Percentiles rank a stretch among this genome's conserved stretches.
Evolutionary conservation across 2,797 vertebrate species (phyloP).

Genomic region (Melanotaenia maccullochi): DNA sequence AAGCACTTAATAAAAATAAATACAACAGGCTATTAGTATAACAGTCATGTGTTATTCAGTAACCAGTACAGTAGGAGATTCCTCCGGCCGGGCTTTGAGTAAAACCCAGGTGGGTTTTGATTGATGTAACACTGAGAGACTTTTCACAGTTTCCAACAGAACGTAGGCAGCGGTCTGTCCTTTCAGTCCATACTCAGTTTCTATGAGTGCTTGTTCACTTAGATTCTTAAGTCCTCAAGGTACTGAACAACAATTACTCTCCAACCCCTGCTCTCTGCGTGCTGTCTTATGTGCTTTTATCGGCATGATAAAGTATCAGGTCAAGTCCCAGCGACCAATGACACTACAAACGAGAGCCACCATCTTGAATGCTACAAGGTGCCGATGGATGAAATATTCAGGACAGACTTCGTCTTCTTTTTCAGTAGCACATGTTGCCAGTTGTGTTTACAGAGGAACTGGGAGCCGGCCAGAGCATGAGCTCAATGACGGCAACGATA

Average conservation of each 20-base stretch:
- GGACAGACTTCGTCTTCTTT: constrained; percentile 66
- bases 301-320: constrained; percentile 67
- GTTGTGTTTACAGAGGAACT: constrained; percentile 83
- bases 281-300: constrained; percentile 87
- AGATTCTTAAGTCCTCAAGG: constrained; percentile 59
- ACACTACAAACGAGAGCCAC: constrained; percentile 67
- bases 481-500: constrained; percentile 75
- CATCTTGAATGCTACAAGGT: constrained; percentile 75
- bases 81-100: constrained; percentile 61
- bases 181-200: constrained; percentile 85
- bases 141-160: constrained; percentile 94
- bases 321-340: constrained; percentile 59
- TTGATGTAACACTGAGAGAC: constrained; percentile 96
- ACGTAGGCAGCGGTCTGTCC: constrained; percentile 81
- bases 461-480: constrained; percentile 80
- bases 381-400: constrained; percentile 66
- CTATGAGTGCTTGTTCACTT: constrained; percentile 63
- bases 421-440: constrained; percentile 83
- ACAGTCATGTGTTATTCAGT: constrained; percentile 96
- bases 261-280: constrained; percentile 27
- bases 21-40: constrained; percentile 98
- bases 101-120: constrained; percentile 84
- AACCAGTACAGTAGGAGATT: constrained; percentile 92
- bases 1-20: constrained; percentile 97
- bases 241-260: constrained; percentile 77